Evolutionary conservation across 1,140 invertebrate species (phyloP).

Genomic region (Lepidurus apus): DNA sequence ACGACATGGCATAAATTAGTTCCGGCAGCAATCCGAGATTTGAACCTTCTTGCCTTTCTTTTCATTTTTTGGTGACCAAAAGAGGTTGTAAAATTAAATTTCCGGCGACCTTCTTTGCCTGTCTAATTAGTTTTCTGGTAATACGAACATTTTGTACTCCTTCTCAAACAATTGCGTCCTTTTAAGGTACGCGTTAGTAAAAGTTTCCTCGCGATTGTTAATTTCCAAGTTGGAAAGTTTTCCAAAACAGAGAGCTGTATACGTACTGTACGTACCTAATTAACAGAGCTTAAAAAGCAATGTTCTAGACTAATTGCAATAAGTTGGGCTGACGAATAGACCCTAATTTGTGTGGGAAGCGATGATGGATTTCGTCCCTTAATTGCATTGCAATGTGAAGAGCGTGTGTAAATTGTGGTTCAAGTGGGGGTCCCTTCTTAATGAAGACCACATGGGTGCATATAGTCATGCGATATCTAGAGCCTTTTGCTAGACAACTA

Average conservation of each 20-base stretch:
- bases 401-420: conserved; percentile 9
- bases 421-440: conserved; percentile 13
- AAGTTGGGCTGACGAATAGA: not conserved
- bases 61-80: not conserved
- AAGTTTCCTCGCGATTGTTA: not conserved
- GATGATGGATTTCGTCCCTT: conserved; percentile 4
- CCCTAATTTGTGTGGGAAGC: conserved; percentile 13
- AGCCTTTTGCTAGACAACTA: conserved; percentile 14
- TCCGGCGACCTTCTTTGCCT: not conserved
- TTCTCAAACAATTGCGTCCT: not conserved
- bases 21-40: conserved; percentile 7
- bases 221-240: no score
- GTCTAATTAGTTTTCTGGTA: not conserved
- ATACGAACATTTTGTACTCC: not conserved
- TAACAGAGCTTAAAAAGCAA: not conserved
- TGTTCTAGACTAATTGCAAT: not conserved
- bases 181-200: not conserved
- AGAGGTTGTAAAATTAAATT: conserved; percentile 5
- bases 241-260: no score
- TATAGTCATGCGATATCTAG: conserved; percentile 6
- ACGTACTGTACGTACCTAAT: no score
- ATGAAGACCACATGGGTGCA: conserved; percentile 14
- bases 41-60: not conserved
- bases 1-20: not conserved
- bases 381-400: conserved; percentile 19